A percentile compares a stretch with the other conserved stretches of the same genome.
phyloP scores from a whole-genome alignment of 2,888 invertebrate genomes.

The Chromoteleia sp. region DNA sequence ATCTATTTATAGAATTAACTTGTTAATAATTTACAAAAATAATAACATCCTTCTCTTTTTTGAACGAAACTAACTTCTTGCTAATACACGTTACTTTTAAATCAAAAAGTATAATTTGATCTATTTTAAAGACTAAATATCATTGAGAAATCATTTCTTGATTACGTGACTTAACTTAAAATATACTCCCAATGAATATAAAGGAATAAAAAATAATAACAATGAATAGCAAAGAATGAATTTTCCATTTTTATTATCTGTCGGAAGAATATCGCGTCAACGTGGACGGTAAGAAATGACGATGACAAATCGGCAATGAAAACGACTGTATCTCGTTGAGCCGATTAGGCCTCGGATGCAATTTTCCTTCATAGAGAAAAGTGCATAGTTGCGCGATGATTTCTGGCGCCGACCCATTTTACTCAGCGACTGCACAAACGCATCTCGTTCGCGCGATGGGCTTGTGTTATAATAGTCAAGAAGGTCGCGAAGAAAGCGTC shows the following conservation, averaged over 20 bases:
- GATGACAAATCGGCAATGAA: slow-evolving; percentile 40
- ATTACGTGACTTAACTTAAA: too few species aligned
- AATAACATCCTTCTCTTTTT: slow-evolving; percentile 8
- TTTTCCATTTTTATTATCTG: too few species aligned
- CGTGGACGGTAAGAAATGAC: slow-evolving; percentile 20
- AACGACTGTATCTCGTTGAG: slow-evolving; percentile 48
- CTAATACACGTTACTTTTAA: slow-evolving; percentile 14
- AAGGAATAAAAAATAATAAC: too few species aligned
- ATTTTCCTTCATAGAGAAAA: slow-evolving; percentile 62
- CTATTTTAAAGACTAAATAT: neutral
- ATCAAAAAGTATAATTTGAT: neutral
- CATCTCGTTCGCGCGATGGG: slow-evolving; percentile 45
- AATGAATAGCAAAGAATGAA: too few species aligned
- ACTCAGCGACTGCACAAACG: slow-evolving; percentile 46
- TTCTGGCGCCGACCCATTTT: slow-evolving; percentile 69
- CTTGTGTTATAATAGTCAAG: slow-evolving; percentile 63
- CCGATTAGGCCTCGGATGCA: slow-evolving; percentile 47
- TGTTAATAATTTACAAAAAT: slow-evolving; percentile 23
- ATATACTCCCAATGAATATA: too few species aligned
- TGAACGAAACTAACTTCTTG: slow-evolving; percentile 17
- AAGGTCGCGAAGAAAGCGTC: slow-evolving; percentile 69
- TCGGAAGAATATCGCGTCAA: too few species aligned
- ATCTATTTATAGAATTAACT: slow-evolving; percentile 49
- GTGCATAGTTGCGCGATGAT: slow-evolving; percentile 53
- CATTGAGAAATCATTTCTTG: too few species aligned